Percentiles rank a stretch among this genome's conserved stretches.
Conservation (phyloP, 1,140 invertebrate genomes). For the Asbolus verrucosus region DNA sequence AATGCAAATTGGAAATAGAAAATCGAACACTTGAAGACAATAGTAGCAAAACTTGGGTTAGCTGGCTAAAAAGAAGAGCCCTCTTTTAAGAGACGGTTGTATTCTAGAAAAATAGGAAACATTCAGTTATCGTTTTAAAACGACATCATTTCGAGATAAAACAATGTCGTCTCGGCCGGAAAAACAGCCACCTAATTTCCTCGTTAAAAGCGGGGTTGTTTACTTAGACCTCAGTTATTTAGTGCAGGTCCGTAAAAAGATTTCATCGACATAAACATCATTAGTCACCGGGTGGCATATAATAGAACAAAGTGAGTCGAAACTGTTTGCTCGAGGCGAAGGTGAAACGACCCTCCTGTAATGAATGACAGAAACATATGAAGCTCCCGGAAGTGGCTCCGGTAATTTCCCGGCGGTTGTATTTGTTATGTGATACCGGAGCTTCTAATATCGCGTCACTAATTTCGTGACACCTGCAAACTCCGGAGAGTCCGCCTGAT, state of each 20-base stretch:
- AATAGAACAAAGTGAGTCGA: constrained; percentile 16
- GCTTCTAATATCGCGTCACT: constrained; percentile 35
- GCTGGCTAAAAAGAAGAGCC: too few species aligned
- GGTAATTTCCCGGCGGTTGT: constrained; percentile 47
- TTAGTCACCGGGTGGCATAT: constrained; percentile 17
- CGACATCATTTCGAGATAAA: too few species aligned
- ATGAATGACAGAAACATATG: constrained; percentile 46
- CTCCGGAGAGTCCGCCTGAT: constrained; percentile 39
- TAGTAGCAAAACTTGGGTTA: too few species aligned
- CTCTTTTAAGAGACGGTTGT: too few species aligned
- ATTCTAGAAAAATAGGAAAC: too few species aligned
- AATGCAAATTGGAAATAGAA: too few species aligned
- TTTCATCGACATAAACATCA: constrained; percentile 36
- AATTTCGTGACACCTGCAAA: constrained; percentile 47
- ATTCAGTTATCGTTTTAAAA: too few species aligned
- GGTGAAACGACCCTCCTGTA: constrained; percentile 34
- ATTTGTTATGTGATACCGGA: constrained; percentile 48
- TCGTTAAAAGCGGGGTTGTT: not conserved
- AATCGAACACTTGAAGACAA: too few species aligned
- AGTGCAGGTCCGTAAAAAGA: constrained; percentile 13
- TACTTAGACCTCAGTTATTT: constrained; percentile 2
- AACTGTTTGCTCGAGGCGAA: constrained; percentile 20
- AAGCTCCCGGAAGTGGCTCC: constrained; percentile 44
- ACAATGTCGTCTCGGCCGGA: not conserved
- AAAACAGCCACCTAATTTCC: constrained; percentile 25